phyloP scores from a whole-genome alignment of 2,797 vertebrate species.

The Onychomys leucogaster region DNA sequence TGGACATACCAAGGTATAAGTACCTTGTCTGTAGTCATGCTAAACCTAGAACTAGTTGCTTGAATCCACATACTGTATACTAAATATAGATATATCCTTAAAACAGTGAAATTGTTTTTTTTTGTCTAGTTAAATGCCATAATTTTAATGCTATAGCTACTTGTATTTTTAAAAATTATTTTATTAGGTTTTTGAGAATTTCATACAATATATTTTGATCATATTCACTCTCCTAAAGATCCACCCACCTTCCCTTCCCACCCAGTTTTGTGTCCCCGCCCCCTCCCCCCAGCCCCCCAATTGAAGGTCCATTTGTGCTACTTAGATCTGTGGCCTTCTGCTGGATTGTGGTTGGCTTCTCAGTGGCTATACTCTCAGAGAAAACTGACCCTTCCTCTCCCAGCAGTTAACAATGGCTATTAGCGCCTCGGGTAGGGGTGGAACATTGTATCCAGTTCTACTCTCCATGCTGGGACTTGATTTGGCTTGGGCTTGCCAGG shows the following conservation, averaged over 20 bases:
- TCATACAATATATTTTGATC: neutral
- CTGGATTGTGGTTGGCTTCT: neutral
- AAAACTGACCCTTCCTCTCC: neutral
- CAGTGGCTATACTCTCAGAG: neutral
- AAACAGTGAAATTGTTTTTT: neutral
- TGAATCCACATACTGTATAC: constrained; percentile 16
- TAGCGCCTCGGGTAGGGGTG: neutral
- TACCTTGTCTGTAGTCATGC: neutral
- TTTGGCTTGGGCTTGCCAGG: neutral
- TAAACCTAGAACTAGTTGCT: neutral
- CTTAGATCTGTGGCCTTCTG: neutral
- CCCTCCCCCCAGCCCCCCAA: rapidly evolving
- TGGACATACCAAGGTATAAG: neutral
- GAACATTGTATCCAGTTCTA: neutral
- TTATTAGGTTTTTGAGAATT: neutral
- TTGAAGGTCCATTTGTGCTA: neutral
- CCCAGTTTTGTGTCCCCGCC: neutral
- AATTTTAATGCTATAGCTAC: neutral
- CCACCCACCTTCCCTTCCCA: no score
- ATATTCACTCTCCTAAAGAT: neutral
- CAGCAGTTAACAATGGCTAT: neutral
- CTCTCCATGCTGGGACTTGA: neutral
- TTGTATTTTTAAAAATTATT: neutral
- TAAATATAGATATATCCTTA: neutral
- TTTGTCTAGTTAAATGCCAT: neutral